phyloP scores from a whole-genome alignment of 2,797 vertebrate species.

The Botia almorhae region DNA sequence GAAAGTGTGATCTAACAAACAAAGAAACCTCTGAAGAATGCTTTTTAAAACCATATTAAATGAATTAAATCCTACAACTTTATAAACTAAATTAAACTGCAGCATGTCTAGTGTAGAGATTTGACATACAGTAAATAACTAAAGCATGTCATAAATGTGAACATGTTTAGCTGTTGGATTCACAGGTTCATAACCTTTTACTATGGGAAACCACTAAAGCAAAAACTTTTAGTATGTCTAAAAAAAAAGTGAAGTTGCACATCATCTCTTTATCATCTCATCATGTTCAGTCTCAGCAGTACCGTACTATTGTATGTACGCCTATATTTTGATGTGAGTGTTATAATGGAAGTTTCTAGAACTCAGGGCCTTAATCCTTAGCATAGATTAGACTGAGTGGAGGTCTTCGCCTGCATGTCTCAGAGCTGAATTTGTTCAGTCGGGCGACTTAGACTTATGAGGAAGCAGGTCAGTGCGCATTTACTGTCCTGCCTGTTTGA shows the following conservation, averaged over 20 bases:
- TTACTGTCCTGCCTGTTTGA: slow-evolving; percentile 24
- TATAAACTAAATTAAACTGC: too few relatives aligned
- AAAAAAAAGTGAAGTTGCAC: neutral
- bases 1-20: too few relatives aligned
- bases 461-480: slow-evolving; percentile 49
- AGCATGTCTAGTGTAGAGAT: too few relatives aligned
- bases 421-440: slow-evolving; percentile 40
- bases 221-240: neutral
- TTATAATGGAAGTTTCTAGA: slow-evolving; percentile 24
- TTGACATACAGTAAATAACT: neutral
- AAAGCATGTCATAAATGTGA: neutral
- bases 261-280: neutral
- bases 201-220: neutral
- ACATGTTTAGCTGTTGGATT: too few relatives aligned
- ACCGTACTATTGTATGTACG: neutral
- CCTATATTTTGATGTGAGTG: slow-evolving; percentile 14
- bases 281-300: neutral
- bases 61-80: too few relatives aligned
- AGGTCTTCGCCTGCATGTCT: slow-evolving; percentile 34
- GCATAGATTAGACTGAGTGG: slow-evolving; percentile 35
- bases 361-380: slow-evolving; percentile 29
- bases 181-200: neutral
- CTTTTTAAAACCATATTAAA: too few relatives aligned
- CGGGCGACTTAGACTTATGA: slow-evolving; percentile 37
- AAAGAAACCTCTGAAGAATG: too few relatives aligned